Percentiles rank a stretch among this genome's conserved stretches.
These are phyloP conservation scores for Thysanoteuthis rhombus DNA, from an alignment of 2,888 invertebrate species.

Conservation along the genomic window DNA sequence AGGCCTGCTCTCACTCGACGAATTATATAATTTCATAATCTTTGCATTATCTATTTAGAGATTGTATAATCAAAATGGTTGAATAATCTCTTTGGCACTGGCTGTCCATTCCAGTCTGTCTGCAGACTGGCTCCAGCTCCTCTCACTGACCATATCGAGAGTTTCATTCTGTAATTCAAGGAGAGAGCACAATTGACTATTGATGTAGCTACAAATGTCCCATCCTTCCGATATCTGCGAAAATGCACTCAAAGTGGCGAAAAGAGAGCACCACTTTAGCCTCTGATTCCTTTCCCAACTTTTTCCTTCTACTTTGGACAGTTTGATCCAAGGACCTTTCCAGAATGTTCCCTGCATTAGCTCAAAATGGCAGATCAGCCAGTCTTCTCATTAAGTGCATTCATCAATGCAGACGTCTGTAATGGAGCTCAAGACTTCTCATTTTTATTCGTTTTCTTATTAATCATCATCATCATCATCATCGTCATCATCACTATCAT, in stretches of 20 bases:
- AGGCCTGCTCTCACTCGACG: not conserved
- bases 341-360: not conserved
- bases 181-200: conserved; percentile 12
- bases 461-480: not conserved
- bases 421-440: not conserved
- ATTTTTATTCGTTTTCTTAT: not conserved
- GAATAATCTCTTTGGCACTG: not conserved
- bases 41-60: not conserved
- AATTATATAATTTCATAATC: not conserved
- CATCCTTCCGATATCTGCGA: not conserved
- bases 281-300: not conserved
- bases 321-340: not conserved
- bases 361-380: not conserved
- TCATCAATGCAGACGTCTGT: not conserved
- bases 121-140: not conserved
- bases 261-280: not conserved
- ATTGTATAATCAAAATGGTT: not conserved
- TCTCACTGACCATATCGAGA: not conserved
- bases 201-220: not conserved
- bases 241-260: conserved; percentile 1
- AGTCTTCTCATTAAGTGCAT: conserved; percentile 1
- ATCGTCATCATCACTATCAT: not conserved
- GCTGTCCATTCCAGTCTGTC: not conserved
- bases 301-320: conserved; percentile 12
- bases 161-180: not conserved